phyloP scores from a whole-genome alignment of 1,140 invertebrate species.

The Drosophila varians region DNA sequence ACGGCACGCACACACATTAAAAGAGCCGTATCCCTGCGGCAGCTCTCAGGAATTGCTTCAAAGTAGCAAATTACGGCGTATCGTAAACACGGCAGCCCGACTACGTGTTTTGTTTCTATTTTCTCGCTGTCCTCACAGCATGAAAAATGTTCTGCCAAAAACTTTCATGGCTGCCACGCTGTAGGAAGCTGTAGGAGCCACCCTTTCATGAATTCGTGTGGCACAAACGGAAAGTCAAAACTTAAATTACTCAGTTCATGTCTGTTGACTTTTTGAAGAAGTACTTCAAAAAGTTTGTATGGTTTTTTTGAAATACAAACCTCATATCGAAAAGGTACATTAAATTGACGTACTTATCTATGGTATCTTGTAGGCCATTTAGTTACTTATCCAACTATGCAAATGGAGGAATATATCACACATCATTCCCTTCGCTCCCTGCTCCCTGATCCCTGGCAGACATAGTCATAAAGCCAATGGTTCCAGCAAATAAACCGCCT shows the following conservation, averaged over 20 bases:
- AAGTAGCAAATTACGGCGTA: conserved; percentile 71
- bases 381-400: conserved; percentile 47
- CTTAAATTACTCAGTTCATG: conserved; percentile 9
- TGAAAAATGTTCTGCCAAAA: conserved; percentile 35
- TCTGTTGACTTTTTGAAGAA: conserved; percentile 1
- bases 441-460: background rate
- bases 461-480: conserved; percentile 28
- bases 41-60: conserved; percentile 54
- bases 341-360: conserved; percentile 2
- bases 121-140: conserved; percentile 10
- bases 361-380: conserved; percentile 17
- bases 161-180: conserved; percentile 22
- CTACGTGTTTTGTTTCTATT: conserved; percentile 60
- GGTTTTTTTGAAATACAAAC: background rate
- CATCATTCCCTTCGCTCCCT: conserved; percentile 6
- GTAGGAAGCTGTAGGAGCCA: too few relatives aligned
- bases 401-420: conserved; percentile 27
- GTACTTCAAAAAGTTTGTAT: background rate
- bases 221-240: conserved; percentile 2
- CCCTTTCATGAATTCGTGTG: conserved; percentile 1
- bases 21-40: conserved; percentile 27
- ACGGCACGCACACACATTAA: conserved; percentile 64
- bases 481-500: conserved; percentile 41
- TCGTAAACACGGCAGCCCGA: conserved; percentile 55
- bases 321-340: background rate